Conservation (phyloP, 2,113 vertebrate genomes). For the Alaudala cheleensis region DNA sequence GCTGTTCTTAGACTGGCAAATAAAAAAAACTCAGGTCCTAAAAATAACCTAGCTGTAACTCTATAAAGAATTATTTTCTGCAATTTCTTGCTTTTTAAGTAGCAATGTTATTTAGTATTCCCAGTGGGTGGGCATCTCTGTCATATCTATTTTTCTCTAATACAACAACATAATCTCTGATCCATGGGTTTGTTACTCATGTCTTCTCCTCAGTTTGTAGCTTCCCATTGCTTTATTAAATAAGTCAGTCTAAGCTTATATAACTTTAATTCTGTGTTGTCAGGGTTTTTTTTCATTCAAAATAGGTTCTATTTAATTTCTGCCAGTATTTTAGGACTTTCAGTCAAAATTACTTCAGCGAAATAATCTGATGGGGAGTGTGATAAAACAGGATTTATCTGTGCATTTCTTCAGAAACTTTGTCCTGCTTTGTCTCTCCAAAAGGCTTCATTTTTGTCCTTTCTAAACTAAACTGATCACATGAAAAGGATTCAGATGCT, state of each 20-base stretch:
- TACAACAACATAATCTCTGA: background rate
- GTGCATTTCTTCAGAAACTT: background rate
- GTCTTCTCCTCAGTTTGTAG: background rate
- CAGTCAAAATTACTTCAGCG: background rate
- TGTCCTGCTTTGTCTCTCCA: background rate
- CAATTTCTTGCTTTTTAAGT: background rate
- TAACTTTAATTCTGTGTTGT: background rate
- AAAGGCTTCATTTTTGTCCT: background rate
- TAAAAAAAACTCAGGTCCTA: background rate
- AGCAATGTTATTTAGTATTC: background rate
- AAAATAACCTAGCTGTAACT: background rate
- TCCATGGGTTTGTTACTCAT: background rate
- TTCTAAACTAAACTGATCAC: background rate
- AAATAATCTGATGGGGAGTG: background rate
- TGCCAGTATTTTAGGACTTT: background rate
- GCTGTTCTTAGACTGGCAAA: background rate
- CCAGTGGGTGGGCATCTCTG: background rate
- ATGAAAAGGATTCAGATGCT: background rate
- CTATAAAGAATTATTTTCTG: background rate
- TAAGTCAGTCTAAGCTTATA: background rate
- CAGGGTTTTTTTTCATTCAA: background rate
- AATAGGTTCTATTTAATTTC: background rate
- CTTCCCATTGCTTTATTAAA: background rate
- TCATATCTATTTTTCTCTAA: background rate
- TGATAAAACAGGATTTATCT: background rate